Evolutionary conservation across 2,888 invertebrate species (phyloP).

Genomic region (Heliconius erato): DNA sequence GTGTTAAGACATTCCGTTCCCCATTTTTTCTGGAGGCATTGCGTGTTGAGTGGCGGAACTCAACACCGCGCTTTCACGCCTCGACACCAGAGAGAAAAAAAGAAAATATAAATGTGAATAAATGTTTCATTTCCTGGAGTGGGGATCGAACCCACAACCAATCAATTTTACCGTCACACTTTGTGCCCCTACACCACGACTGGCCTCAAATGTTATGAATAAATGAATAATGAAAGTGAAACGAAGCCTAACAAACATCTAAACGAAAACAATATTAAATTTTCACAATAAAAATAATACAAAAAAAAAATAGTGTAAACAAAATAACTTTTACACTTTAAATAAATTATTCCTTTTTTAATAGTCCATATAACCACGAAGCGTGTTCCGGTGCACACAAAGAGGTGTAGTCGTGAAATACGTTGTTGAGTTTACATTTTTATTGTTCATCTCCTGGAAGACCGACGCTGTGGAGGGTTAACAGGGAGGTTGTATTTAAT

Average conservation of each 20-base stretch:
- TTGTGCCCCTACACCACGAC: too few relatives aligned
- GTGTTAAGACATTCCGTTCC: too few relatives aligned
- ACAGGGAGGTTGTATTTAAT: conserved; percentile 52
- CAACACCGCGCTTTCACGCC: too few relatives aligned
- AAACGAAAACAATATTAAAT: not conserved
- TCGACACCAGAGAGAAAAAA: too few relatives aligned
- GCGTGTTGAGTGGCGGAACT: too few relatives aligned
- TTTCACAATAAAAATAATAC: not conserved
- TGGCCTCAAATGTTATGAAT: too few relatives aligned
- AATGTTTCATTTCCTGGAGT: too few relatives aligned
- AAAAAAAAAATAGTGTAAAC: not conserved
- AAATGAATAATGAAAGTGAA: not conserved
- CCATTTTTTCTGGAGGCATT: too few relatives aligned
- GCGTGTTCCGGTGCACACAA: conserved; percentile 59
- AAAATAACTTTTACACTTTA: conserved; percentile 11
- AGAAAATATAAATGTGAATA: too few relatives aligned
- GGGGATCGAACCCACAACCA: too few relatives aligned
- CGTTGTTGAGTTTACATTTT: conserved; percentile 74
- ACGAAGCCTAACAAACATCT: too few relatives aligned
- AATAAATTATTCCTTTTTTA: conserved; percentile 13
- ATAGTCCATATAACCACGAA: conserved; percentile 41
- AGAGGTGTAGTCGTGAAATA: conserved; percentile 63
- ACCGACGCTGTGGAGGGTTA: conserved; percentile 53
- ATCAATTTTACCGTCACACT: too few relatives aligned
- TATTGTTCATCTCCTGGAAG: conserved; percentile 66